Evolutionary conservation across 2,888 invertebrate genomes (phyloP).

Genomic region (Clostera curtula): DNA sequence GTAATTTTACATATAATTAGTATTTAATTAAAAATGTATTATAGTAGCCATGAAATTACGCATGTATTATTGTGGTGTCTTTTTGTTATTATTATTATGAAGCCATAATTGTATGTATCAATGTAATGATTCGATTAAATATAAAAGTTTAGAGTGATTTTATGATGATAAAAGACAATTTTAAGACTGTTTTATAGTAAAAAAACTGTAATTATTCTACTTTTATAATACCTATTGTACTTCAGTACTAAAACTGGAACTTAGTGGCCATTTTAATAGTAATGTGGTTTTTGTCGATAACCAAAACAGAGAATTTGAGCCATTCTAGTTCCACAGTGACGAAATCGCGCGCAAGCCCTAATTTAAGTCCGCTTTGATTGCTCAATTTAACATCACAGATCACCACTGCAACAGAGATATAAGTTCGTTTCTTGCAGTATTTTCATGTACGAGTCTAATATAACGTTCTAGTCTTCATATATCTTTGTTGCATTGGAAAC

Average conservation of each 20-base stretch:
- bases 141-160: conserved; percentile 19
- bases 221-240: no score
- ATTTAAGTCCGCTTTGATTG: conserved; percentile 32
- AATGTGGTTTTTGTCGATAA: no score
- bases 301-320: no score
- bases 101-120: conserved; percentile 21
- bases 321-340: no score
- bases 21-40: conserved; percentile 20
- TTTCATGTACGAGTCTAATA: conserved; percentile 34
- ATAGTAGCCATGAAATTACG: conserved; percentile 23
- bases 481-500: conserved; percentile 42
- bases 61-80: conserved; percentile 14
- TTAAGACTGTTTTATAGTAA: conserved; percentile 51
- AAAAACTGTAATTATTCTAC: conserved; percentile 23
- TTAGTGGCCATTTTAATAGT: no score
- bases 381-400: conserved; percentile 33
- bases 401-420: conserved; percentile 37
- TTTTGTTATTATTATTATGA: conserved; percentile 9
- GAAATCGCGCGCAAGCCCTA: no score
- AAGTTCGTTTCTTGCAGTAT: conserved; percentile 14
- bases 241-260: no score
- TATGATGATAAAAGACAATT: conserved; percentile 47
- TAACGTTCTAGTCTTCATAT: conserved; percentile 39
- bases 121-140: conserved; percentile 16
- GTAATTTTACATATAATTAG: conserved; percentile 18